Evolutionary conservation across 2,888 invertebrate genomes (phyloP).

Genomic region (Eurois occulta): DNA sequence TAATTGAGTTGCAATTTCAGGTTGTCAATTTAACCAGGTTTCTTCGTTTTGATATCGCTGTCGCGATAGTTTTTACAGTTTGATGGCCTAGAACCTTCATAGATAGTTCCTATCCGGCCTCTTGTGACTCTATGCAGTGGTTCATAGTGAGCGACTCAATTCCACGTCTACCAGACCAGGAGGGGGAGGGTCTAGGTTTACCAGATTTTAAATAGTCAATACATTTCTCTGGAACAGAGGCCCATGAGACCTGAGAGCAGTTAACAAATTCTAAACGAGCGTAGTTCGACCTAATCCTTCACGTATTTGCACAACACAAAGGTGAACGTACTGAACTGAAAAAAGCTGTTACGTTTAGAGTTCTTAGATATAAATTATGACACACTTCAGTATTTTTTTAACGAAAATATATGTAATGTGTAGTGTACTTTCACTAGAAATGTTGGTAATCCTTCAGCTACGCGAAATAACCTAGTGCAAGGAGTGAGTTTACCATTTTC

Average conservation of each 20-base stretch:
- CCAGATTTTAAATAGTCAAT: neutral
- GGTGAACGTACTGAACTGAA: too few relatives aligned
- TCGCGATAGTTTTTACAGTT: neutral
- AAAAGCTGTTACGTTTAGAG: too few relatives aligned
- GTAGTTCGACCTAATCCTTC: neutral
- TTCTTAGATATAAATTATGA: neutral
- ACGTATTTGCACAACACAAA: neutral
- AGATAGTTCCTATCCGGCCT: neutral
- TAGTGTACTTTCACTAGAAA: slow-evolving; percentile 11
- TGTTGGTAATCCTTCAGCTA: slow-evolving; percentile 42
- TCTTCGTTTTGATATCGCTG: neutral
- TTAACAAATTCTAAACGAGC: too few relatives aligned
- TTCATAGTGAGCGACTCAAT: neutral
- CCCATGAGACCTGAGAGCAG: neutral
- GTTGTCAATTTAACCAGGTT: neutral
- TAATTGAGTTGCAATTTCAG: neutral
- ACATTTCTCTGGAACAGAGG: neutral
- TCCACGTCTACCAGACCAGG: too few relatives aligned
- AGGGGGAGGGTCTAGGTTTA: too few relatives aligned
- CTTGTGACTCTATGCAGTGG: neutral
- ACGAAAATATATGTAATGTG: slow-evolving; percentile 49
- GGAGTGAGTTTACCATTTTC: slow-evolving; percentile 32
- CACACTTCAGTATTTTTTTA: slow-evolving; percentile 54
- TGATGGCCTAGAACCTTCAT: too few relatives aligned
- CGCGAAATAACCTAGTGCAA: slow-evolving; percentile 38